Evolutionary conservation across 2,797 vertebrate genomes (phyloP).

Genomic region (Fundulus diaphanus): DNA sequence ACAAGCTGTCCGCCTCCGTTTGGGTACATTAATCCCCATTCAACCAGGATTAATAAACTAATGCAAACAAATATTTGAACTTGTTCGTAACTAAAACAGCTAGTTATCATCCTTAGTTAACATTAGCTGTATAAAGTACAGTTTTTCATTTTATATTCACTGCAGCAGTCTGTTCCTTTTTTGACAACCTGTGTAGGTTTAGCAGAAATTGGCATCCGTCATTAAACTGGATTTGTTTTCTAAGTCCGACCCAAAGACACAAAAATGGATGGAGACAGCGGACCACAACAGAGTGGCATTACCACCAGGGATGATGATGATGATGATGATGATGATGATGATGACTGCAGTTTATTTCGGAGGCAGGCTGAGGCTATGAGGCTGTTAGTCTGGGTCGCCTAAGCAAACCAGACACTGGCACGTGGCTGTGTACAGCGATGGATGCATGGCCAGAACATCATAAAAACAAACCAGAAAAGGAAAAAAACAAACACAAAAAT

Average conservation of each 20-base stretch:
- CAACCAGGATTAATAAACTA: neutral
- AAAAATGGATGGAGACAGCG: slow-evolving; percentile 25
- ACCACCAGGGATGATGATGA: slow-evolving; percentile 5
- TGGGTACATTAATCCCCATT: slow-evolving; percentile 12
- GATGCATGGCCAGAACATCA: neutral
- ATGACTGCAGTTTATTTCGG: slow-evolving; percentile 24
- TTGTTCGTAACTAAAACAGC: slow-evolving; percentile 7
- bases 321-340: slow-evolving; percentile 13
- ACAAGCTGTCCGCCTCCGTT: slow-evolving; percentile 43
- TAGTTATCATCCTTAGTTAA: too few species aligned
- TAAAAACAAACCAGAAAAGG: slow-evolving; percentile 18
- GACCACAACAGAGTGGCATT: slow-evolving; percentile 12
- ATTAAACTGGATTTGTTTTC: slow-evolving; percentile 28
- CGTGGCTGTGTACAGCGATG: slow-evolving; percentile 16
- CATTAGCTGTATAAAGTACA: neutral
- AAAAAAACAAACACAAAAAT: slow-evolving; percentile 6
- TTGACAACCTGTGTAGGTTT: neutral
- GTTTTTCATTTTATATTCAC: neutral
- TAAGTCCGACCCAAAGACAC: slow-evolving; percentile 16
- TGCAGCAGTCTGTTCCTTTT: slow-evolving; percentile 16
- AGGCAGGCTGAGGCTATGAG: slow-evolving; percentile 13
- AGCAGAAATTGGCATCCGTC: slow-evolving; percentile 8
- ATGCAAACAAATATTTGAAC: neutral
- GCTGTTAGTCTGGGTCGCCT: slow-evolving; percentile 16
- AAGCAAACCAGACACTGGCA: slow-evolving; percentile 26